Conservation (phyloP, 2,888 invertebrate genomes). For the Atethmia centrago region DNA sequence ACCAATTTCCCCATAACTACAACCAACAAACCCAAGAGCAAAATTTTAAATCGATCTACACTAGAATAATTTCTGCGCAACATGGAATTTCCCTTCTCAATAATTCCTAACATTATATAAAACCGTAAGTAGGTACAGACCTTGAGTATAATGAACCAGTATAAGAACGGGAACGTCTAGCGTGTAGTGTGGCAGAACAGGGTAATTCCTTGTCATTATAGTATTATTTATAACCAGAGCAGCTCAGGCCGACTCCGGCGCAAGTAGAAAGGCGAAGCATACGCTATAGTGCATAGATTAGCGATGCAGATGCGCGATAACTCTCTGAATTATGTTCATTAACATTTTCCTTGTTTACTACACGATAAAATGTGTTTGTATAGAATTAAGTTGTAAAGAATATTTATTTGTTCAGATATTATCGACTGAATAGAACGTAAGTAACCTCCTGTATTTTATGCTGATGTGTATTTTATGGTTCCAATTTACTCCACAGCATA, state of each 20-base stretch:
- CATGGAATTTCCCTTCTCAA: constrained; percentile 64
- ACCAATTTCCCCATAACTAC: constrained; percentile 39
- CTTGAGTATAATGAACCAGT: constrained; percentile 81
- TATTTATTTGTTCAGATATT: constrained; percentile 56
- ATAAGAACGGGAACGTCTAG: constrained; percentile 79
- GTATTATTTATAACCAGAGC: constrained; percentile 88
- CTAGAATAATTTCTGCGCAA: constrained; percentile 58
- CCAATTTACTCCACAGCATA: constrained; percentile 2
- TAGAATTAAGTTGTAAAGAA: constrained; percentile 63
- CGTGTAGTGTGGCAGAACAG: constrained; percentile 84
- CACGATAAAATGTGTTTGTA: constrained; percentile 50
- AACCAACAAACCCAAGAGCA: constrained; percentile 35
- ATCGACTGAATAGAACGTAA: constrained; percentile 46
- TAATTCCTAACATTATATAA: constrained; percentile 72
- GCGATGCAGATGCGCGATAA: constrained; percentile 62
- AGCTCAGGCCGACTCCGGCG: constrained; percentile 74
- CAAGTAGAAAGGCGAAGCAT: constrained; percentile 75
- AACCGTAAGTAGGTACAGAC: constrained; percentile 78
- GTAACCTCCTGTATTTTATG: constrained; percentile 28
- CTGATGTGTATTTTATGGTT: constrained; percentile 7
- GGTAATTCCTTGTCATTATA: constrained; percentile 90
- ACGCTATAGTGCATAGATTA: constrained; percentile 71
- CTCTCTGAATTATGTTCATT: constrained; percentile 62
- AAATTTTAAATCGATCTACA: constrained; percentile 51
- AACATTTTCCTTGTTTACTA: constrained; percentile 51